Evolutionary conservation across 2,113 vertebrate genomes (phyloP).

Genomic region (Oplegnathus fasciatus): DNA sequence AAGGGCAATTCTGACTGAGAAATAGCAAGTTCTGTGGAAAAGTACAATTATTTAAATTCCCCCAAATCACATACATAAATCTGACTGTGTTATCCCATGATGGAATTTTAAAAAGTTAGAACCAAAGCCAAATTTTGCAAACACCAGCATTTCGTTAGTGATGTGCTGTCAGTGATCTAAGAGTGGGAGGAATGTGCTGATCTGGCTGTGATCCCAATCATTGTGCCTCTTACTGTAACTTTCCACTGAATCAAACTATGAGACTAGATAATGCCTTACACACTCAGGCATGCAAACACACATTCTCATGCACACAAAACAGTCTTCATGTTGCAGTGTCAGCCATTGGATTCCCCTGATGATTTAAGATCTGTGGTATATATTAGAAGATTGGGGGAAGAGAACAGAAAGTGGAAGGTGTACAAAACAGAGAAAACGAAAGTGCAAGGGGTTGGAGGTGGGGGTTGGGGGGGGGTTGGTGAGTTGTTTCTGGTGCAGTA

Average conservation of each 20-base stretch:
- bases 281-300: no score
- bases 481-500: neutral
- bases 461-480: no score
- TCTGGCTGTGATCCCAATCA: constrained; percentile 33
- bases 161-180: constrained; percentile 23
- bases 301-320: constrained; percentile 1
- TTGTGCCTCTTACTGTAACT: constrained; percentile 49
- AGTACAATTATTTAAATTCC: neutral
- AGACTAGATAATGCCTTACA: constrained; percentile 21
- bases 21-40: neutral
- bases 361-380: neutral
- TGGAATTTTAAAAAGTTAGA: neutral
- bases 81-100: neutral
- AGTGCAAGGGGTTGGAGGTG: no score
- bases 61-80: neutral
- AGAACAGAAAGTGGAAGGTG: neutral
- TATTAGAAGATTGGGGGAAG: neutral
- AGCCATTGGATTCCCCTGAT: constrained; percentile 19
- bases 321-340: constrained; percentile 29
- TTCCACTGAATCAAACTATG: constrained; percentile 35
- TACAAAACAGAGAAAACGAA: no score
- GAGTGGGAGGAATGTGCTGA: constrained; percentile 38
- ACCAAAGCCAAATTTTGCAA: neutral
- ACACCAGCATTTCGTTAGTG: constrained; percentile 13
- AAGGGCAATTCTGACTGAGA: neutral